Percentiles rank a stretch among this genome's conserved stretches.
phyloP scores from a whole-genome alignment of 2,797 vertebrate genomes.

The Parauchenoglanis ngamensis region DNA sequence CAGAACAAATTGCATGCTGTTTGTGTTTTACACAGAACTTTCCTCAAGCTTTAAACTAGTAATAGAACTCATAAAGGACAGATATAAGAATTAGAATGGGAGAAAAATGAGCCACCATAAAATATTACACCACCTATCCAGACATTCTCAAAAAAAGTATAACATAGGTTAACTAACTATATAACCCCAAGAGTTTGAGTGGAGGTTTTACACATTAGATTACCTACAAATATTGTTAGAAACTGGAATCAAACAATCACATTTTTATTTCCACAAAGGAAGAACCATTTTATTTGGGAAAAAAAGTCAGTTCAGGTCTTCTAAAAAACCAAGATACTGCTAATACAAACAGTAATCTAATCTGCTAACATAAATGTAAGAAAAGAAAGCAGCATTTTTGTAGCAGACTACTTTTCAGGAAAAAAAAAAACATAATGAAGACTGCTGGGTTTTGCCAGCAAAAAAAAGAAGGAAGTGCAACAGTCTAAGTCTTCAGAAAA shows the following conservation, averaged over 20 bases:
- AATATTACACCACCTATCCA: background rate
- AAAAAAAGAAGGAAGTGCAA: background rate
- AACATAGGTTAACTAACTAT: background rate
- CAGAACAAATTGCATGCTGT: background rate
- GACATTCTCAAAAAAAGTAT: background rate
- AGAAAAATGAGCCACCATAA: background rate
- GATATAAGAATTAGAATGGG: background rate
- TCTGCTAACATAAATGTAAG: background rate
- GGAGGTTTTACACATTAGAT: background rate
- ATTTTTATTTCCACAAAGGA: background rate
- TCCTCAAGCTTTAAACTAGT: background rate
- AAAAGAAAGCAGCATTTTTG: background rate
- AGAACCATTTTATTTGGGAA: background rate
- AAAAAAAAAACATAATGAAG: background rate
- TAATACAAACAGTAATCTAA: background rate
- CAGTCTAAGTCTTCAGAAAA: background rate
- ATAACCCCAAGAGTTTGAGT: background rate
- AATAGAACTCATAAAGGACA: background rate
- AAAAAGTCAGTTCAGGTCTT: background rate
- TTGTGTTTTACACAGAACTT: background rate
- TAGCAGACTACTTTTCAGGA: background rate
- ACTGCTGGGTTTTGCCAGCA: background rate
- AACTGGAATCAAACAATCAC: background rate
- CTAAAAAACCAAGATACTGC: background rate
- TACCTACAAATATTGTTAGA: background rate